A percentile compares a stretch with the other conserved stretches of the same genome.
Conservation (phyloP, 2,797 vertebrate species). For the Loris lydekkerianus region DNA sequence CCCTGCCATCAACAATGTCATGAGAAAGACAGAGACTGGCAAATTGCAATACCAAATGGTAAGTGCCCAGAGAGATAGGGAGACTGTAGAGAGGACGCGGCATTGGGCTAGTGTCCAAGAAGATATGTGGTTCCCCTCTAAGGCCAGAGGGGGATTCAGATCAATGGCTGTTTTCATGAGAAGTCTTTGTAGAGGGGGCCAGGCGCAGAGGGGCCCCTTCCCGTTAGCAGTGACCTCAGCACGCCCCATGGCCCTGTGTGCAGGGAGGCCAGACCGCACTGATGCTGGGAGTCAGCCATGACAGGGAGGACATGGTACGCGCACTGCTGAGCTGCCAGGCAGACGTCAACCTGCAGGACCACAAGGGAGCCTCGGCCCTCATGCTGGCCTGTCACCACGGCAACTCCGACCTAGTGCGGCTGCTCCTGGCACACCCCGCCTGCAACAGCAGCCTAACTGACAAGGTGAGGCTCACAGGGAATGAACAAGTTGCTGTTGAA, state of each 20-base stretch:
- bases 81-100: background rate
- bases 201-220: background rate
- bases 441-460: slow-evolving; percentile 92
- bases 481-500: background rate
- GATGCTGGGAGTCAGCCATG: slow-evolving; percentile 97
- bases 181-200: background rate
- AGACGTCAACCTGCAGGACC: slow-evolving; percentile 94
- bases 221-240: background rate
- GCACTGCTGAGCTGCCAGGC: slow-evolving; percentile 93
- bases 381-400: slow-evolving; percentile 96
- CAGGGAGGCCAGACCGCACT: slow-evolving; percentile 95
- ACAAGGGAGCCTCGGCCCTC: slow-evolving; percentile 94
- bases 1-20: background rate
- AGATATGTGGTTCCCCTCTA: background rate
- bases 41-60: background rate
- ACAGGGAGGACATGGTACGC: slow-evolving; percentile 95
- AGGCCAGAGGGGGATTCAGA: background rate
- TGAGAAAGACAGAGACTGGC: background rate
- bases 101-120: background rate
- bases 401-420: slow-evolving; percentile 91
- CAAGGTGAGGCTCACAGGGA: slow-evolving; percentile 90
- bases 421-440: slow-evolving; percentile 93
- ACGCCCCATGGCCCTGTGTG: background rate
- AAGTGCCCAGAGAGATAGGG: background rate
- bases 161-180: background rate